These are phyloP conservation scores for Amphipyra berbera DNA, from an alignment of 2,888 invertebrate genomes.

Conservation along the genomic window DNA sequence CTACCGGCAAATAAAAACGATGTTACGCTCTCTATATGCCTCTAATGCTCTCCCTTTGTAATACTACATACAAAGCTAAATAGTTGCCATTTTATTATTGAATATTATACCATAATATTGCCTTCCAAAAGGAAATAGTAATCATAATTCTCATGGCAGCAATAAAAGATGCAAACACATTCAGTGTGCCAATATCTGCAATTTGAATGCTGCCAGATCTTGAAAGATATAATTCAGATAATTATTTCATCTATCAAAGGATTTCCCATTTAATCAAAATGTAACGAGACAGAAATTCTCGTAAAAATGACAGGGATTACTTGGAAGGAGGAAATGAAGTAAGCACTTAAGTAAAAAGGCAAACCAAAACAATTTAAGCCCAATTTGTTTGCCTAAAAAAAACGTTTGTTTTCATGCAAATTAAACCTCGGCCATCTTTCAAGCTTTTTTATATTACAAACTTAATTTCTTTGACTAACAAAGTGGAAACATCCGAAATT, in stretches of 20 bases:
- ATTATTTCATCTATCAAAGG: slow-evolving; percentile 14
- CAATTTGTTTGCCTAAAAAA: slow-evolving; percentile 40
- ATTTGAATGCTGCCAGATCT: slow-evolving; percentile 17
- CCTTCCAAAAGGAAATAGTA: slow-evolving; percentile 31
- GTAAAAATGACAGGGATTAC: slow-evolving; percentile 25
- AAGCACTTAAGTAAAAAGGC: slow-evolving; percentile 23
- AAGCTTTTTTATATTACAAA: slow-evolving; percentile 25
- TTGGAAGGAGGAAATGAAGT: slow-evolving; percentile 27
- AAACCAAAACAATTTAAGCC: slow-evolving; percentile 29
- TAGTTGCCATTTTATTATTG: slow-evolving; percentile 16
- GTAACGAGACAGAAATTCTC: slow-evolving; percentile 4
- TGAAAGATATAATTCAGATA: background rate
- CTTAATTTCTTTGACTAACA: slow-evolving; percentile 36
- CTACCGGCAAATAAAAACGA: slow-evolving; percentile 37
- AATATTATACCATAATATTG: slow-evolving; percentile 20
- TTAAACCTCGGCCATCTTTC: slow-evolving; percentile 22
- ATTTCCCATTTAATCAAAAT: slow-evolving; percentile 27
- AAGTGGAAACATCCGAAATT: slow-evolving; percentile 42
- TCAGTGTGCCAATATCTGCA: slow-evolving; percentile 1
- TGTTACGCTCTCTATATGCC: slow-evolving; percentile 7
- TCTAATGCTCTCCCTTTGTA: slow-evolving; percentile 28
- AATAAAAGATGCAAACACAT: slow-evolving; percentile 33
- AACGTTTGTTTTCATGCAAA: slow-evolving; percentile 37
- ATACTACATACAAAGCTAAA: slow-evolving; percentile 18
- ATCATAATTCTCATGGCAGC: slow-evolving; percentile 23